Evolutionary conservation across 1,140 invertebrate species (phyloP).

Genomic region (Neocloeon triangulifer): DNA sequence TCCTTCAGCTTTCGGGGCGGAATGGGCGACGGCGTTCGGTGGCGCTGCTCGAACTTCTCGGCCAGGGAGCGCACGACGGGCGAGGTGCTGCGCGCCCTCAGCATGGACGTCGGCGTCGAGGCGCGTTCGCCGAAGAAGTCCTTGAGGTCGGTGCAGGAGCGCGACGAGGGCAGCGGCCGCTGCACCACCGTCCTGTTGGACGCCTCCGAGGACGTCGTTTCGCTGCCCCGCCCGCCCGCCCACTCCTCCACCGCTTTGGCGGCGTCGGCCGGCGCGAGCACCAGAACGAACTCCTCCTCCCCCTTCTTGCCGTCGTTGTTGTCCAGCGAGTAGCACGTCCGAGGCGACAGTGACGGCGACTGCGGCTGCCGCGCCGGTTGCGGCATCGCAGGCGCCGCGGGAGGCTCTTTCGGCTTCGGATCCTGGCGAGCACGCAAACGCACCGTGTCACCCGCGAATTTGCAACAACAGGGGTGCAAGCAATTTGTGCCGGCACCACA

Average conservation of each 20-base stretch:
- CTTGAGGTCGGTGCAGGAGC: constrained; percentile 49
- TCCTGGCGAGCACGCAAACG: constrained; percentile 24
- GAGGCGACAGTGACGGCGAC: constrained; percentile 19
- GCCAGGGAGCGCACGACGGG: constrained; percentile 27
- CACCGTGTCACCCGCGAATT: constrained; percentile 36
- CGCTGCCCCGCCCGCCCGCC: neutral
- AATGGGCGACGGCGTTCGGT: constrained; percentile 31
- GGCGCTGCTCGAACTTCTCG: constrained; percentile 19
- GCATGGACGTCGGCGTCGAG: constrained; percentile 24
- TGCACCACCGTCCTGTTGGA: constrained; percentile 40
- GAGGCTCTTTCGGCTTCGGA: constrained; percentile 10
- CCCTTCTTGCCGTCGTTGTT: constrained; percentile 19
- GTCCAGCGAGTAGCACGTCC: constrained; percentile 28
- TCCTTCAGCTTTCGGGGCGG: constrained; percentile 38
- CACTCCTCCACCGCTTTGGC: constrained; percentile 19
- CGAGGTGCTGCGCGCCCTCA: constrained; percentile 34
- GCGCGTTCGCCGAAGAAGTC: constrained; percentile 26
- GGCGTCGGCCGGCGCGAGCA: constrained; percentile 20
- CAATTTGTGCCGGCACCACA: constrained; percentile 14
- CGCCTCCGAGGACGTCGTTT: neutral
- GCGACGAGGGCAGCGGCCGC: constrained; percentile 27
- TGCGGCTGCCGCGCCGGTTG: constrained; percentile 9
- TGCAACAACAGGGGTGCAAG: constrained; percentile 28
- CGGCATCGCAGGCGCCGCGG: constrained; percentile 8
- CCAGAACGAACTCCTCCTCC: constrained; percentile 22